Conservation (phyloP, 2,888 invertebrate genomes). For the Cremastobaeus sp. region DNA sequence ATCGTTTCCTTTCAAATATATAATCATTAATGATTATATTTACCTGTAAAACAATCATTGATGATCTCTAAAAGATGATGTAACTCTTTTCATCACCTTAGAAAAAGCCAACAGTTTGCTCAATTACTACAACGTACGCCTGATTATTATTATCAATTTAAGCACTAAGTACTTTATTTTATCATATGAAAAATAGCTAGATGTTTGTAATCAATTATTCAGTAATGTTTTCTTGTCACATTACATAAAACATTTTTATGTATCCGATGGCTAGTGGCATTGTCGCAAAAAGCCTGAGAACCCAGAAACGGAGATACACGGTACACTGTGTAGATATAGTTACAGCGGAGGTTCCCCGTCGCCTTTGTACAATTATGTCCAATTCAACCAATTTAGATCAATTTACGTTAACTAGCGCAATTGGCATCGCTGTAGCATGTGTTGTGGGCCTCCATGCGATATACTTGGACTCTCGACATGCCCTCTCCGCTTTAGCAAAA, state of each 20-base stretch:
- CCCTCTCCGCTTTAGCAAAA: slow-evolving; percentile 25
- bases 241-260: slow-evolving; percentile 51
- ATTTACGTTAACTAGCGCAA: slow-evolving; percentile 78
- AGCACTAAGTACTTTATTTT: too few species aligned
- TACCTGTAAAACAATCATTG: too few species aligned
- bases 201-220: too few species aligned
- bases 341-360: slow-evolving; percentile 75
- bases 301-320: slow-evolving; percentile 62
- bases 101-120: too few species aligned
- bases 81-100: too few species aligned
- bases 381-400: slow-evolving; percentile 77
- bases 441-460: slow-evolving; percentile 48
- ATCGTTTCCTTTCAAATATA: too few species aligned
- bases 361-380: slow-evolving; percentile 76
- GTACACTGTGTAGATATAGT: slow-evolving; percentile 63
- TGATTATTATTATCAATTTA: too few species aligned
- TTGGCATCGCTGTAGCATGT: slow-evolving; percentile 66
- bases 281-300: slow-evolving; percentile 67
- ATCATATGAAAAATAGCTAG: too few species aligned
- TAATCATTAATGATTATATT: too few species aligned
- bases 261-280: slow-evolving; percentile 33
- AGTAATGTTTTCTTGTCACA: slow-evolving; percentile 21
- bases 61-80: too few species aligned
- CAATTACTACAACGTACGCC: too few species aligned
- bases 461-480: slow-evolving; percentile 45